Evolutionary conservation across 2,113 vertebrate genomes (phyloP).

Genomic region (Leptosomus discolor): DNA sequence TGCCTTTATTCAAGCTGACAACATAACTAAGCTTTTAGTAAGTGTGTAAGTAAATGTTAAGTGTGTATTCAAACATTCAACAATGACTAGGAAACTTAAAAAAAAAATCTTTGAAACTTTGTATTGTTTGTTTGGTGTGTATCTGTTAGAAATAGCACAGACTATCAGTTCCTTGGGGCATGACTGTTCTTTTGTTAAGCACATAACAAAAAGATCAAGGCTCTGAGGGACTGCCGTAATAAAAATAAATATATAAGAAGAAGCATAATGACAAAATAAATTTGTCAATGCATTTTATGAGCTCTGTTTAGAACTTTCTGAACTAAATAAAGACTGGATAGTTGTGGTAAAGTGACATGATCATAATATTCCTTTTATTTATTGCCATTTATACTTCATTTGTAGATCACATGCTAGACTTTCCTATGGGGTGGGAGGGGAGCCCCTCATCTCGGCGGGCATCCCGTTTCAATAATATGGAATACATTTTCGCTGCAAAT

Average conservation of each 20-base stretch:
- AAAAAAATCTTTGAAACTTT: slow-evolving; percentile 22
- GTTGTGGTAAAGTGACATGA: neutral
- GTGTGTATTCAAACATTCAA: slow-evolving; percentile 46
- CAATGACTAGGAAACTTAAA: slow-evolving; percentile 48
- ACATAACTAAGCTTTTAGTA: slow-evolving; percentile 22
- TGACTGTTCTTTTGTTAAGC: slow-evolving; percentile 19
- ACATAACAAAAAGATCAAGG: slow-evolving; percentile 38
- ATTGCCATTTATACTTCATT: slow-evolving; percentile 4
- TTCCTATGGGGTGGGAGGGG: neutral
- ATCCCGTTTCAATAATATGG: neutral
- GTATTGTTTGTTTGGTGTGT: slow-evolving; percentile 49
- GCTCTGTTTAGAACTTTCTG: slow-evolving; percentile 16
- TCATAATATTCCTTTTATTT: neutral
- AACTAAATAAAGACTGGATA: slow-evolving; percentile 13
- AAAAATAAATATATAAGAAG: slow-evolving; percentile 42
- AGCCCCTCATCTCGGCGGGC: neutral
- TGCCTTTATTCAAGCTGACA: slow-evolving; percentile 53
- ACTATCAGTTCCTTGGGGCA: slow-evolving; percentile 52
- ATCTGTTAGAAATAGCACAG: slow-evolving; percentile 49
- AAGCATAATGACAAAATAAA: slow-evolving; percentile 13
- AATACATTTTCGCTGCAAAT: slow-evolving; percentile 40
- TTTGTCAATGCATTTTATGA: slow-evolving; percentile 5
- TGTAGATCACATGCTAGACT: neutral
- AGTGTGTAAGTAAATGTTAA: slow-evolving; percentile 52
- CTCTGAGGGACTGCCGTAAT: neutral